These are phyloP conservation scores for Channallabes apus DNA, from an alignment of 2,797 vertebrate genomes.

Conservation along the genomic window DNA sequence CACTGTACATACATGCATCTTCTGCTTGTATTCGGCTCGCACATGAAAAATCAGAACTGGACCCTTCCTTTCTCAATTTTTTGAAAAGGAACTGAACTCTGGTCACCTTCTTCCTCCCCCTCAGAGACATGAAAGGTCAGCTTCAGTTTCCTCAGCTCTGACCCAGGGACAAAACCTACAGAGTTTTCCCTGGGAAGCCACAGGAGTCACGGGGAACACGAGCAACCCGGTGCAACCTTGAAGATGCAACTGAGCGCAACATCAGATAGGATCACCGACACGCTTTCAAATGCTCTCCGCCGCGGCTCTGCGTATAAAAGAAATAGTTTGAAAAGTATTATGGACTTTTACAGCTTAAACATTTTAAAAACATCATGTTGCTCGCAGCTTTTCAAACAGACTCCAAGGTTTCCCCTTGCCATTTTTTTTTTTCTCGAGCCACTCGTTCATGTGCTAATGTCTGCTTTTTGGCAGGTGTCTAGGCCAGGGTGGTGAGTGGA, in stretches of 20 bases:
- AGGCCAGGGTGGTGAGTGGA: slow-evolving; percentile 65
- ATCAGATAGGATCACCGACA: background rate
- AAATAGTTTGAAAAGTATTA: background rate
- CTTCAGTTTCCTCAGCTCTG: slow-evolving; percentile 30
- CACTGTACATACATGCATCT: background rate
- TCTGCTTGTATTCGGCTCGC: slow-evolving; percentile 2
- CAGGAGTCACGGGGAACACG: background rate
- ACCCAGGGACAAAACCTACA: slow-evolving; percentile 7
- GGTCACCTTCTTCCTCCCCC: slow-evolving; percentile 36
- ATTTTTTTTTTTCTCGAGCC: slow-evolving; percentile 56
- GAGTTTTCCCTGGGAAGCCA: background rate
- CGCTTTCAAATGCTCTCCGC: background rate
- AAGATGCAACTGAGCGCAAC: background rate
- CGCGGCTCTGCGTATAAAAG: background rate
- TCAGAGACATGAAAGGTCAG: slow-evolving; percentile 40
- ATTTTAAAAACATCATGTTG: background rate
- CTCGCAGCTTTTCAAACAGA: background rate
- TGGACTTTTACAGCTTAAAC: background rate
- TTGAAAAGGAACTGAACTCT: slow-evolving; percentile 45
- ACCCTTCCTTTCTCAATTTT: slow-evolving; percentile 30
- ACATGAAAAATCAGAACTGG: slow-evolving; percentile 24
- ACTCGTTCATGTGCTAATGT: slow-evolving; percentile 81
- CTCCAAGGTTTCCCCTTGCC: background rate
- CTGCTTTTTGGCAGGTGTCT: slow-evolving; percentile 74
- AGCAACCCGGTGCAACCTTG: background rate